phyloP scores from a whole-genome alignment of 2,888 invertebrate genomes.

The Epirrita christyi region DNA sequence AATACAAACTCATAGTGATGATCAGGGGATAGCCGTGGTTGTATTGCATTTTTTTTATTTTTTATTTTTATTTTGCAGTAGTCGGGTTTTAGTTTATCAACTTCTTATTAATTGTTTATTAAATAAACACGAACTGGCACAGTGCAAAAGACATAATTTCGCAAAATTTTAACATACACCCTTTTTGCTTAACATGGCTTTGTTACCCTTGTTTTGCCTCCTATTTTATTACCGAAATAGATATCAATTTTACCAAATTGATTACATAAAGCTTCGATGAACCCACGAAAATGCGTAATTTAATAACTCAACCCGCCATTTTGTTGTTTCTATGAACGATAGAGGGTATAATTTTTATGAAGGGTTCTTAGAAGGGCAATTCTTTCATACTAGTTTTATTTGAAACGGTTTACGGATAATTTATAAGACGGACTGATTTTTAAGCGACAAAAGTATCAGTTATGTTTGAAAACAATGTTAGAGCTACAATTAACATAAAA shows the following conservation, averaged over 20 bases:
- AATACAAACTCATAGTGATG: too few species aligned
- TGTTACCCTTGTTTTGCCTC: slow-evolving; percentile 44
- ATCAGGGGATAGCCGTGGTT: too few species aligned
- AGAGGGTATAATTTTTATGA: slow-evolving; percentile 29
- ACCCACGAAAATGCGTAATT: slow-evolving; percentile 46
- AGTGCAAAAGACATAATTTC: neutral
- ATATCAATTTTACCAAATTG: slow-evolving; percentile 55
- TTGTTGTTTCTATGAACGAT: slow-evolving; percentile 38
- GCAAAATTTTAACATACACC: slow-evolving; percentile 2
- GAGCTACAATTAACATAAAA: too few species aligned
- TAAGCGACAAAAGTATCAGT: slow-evolving; percentile 1
- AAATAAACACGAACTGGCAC: too few species aligned
- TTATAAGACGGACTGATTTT: slow-evolving; percentile 6
- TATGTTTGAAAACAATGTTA: too few species aligned
- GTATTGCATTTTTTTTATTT: too few species aligned
- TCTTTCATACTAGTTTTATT: slow-evolving; percentile 18
- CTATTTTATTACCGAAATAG: slow-evolving; percentile 49
- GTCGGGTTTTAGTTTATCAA: too few species aligned
- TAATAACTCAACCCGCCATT: slow-evolving; percentile 47
- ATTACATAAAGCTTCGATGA: slow-evolving; percentile 49
- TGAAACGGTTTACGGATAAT: slow-evolving; percentile 9
- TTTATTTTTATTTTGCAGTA: too few species aligned
- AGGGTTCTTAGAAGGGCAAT: slow-evolving; percentile 6
- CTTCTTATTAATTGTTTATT: too few species aligned
- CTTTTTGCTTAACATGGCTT: slow-evolving; percentile 1